Base-by-base conservation (phyloP, 2,797 vertebrate species). In the Acipenser transmontanus region DNA sequence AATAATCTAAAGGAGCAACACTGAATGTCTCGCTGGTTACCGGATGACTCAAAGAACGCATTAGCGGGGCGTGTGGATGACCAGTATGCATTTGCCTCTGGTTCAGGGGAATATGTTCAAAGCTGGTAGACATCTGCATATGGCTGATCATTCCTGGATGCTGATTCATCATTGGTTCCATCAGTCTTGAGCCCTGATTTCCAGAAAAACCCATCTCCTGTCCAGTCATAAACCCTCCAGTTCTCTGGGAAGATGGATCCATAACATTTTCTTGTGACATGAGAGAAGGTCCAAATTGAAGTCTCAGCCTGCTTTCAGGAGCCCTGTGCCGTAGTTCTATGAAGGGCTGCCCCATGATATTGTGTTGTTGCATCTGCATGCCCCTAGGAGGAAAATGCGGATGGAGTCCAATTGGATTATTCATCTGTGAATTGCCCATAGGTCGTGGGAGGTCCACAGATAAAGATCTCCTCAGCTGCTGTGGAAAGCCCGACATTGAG, bases 321-420 rank as follows among this genome's bases (percentile, higher is more conserved):
- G 86, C 80, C 79, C 96, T 87, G 81, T 99, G 96, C 0, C 96
- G 90, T 47, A 99, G 79, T 74, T 99, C 96, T 11, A 99, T 99
- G 71, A 95, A 98, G 0, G 95, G 94, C 71, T 98, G 96, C 0
- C 97, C 97, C 86, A 97, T 89, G 64, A 99, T 95, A 75, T 92
- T 96, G 81, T 98, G 97, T 78, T 98, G 97, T 73, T 94, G 96
- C 63, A 97, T 83, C 0, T 92, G 89, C 71, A 98, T 87, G 47
- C 89, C 87, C 64, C 91, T 93, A 0, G 92, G 88, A 61, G 91
- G 85, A 52, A 97, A 95, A 69, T 95, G 93, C 61, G 92, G 93
- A 47, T 91, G 65, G 12, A 96, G 79, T 0, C 89, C 93, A 59
- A 91, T 71, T 0, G 89, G 64, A 66, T 17, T 17, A 17, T 17